These are phyloP conservation scores for Tinamus guttatus DNA, from an alignment of 2,113 vertebrate genomes.

Conservation along the genomic window DNA sequence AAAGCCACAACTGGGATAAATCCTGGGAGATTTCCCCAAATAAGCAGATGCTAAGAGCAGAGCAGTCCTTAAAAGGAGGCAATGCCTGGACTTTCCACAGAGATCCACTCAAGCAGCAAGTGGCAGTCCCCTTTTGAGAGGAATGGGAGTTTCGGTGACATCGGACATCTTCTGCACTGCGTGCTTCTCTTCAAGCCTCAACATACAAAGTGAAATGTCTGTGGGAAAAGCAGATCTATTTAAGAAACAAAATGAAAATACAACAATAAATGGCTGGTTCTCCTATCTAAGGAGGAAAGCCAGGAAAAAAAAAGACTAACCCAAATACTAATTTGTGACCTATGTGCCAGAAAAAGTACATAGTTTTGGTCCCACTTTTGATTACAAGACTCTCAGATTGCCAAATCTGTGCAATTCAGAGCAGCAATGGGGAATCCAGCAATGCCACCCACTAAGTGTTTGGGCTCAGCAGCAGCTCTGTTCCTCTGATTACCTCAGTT, in stretches of 20 bases:
- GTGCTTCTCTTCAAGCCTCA: background rate
- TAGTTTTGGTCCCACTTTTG: slow-evolving; percentile 14
- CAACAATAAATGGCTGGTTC: background rate
- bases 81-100: background rate
- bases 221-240: background rate
- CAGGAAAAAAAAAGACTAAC: background rate
- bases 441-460: slow-evolving; percentile 63
- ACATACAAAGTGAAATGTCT: background rate
- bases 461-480: slow-evolving; percentile 37
- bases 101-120: background rate
- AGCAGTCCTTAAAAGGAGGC: background rate
- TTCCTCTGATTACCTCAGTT: slow-evolving; percentile 52
- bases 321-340: background rate
- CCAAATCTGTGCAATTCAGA: background rate
- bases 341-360: background rate
- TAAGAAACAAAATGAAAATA: background rate
- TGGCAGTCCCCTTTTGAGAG: background rate
- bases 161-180: background rate
- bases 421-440: background rate
- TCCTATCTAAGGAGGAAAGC: background rate
- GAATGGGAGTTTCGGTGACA: background rate
- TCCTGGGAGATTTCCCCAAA: background rate
- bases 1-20: background rate
- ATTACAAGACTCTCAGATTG: slow-evolving; percentile 1
- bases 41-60: background rate